Evolutionary conservation across 2,113 vertebrate genomes (phyloP).

Genomic region (Aphelocoma coerulescens): DNA sequence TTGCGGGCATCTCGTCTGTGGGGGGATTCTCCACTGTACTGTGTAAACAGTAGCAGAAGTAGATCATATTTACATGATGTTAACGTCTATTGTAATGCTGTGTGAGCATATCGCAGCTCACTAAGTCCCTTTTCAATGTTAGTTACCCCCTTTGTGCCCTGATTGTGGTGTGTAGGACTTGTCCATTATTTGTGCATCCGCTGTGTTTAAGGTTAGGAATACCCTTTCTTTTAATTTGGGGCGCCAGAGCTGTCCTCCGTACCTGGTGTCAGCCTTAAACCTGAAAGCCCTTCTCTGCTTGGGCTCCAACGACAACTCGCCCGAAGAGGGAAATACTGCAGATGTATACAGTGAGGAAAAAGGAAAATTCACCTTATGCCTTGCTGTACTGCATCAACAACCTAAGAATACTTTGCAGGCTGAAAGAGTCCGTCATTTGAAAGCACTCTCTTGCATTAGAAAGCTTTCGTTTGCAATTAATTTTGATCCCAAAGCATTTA

Average conservation of each 20-base stretch:
- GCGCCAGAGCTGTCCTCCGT: rapidly evolving
- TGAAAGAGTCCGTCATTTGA: neutral
- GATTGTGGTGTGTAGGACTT: rapidly evolving
- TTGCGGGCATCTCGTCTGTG: rapidly evolving
- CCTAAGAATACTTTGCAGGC: rapidly evolving
- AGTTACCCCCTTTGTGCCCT: rapidly evolving
- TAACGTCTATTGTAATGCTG: rapidly evolving
- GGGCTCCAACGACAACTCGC: rapidly evolving
- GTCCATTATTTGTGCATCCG: rapidly evolving
- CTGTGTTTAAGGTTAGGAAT: rapidly evolving
- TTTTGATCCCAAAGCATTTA: neutral
- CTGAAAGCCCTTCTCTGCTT: rapidly evolving
- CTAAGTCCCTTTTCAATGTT: rapidly evolving
- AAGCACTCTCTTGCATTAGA: rapidly evolving
- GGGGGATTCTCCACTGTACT: rapidly evolving
- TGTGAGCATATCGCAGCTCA: neutral
- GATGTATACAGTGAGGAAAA: rapidly evolving
- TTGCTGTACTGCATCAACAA: rapidly evolving
- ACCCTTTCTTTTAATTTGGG: rapidly evolving
- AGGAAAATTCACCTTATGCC: rapidly evolving
- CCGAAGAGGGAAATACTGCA: rapidly evolving
- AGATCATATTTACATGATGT: rapidly evolving
- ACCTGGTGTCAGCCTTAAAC: rapidly evolving
- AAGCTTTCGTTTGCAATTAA: rapidly evolving
- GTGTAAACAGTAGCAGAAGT: rapidly evolving